These are phyloP conservation scores for Cryptocephalus moraei DNA, from an alignment of 2,888 invertebrate genomes.

Conservation along the genomic window DNA sequence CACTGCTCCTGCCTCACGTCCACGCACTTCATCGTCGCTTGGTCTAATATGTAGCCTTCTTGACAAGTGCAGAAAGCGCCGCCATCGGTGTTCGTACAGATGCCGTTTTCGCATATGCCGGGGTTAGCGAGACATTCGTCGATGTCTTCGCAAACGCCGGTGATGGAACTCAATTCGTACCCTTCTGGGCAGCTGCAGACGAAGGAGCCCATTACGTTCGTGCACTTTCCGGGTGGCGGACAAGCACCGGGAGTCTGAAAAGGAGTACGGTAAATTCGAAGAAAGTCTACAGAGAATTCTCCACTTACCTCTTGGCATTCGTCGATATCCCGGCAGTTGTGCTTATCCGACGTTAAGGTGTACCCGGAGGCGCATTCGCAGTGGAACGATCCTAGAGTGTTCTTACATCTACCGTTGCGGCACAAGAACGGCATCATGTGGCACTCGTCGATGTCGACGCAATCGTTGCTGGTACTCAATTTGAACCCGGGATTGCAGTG, in stretches of 20 bases:
- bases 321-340: constrained; percentile 70
- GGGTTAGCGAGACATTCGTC: constrained; percentile 67
- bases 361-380: constrained; percentile 79
- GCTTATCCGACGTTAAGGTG: constrained; percentile 59
- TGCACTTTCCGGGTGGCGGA: constrained; percentile 53
- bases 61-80: constrained; percentile 77
- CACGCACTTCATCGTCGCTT: constrained; percentile 56
- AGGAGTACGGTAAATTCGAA: constrained; percentile 2
- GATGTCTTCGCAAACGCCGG: constrained; percentile 56
- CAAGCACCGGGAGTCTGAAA: constrained; percentile 46
- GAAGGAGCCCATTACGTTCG: constrained; percentile 59
- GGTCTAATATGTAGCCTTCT: constrained; percentile 41
- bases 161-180: constrained; percentile 56
- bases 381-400: constrained; percentile 67
- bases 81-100: constrained; percentile 73
- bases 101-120: constrained; percentile 69
- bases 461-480: constrained; percentile 66
- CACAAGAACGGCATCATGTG: constrained; percentile 75
- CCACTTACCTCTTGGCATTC: constrained; percentile 57
- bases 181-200: constrained; percentile 72
- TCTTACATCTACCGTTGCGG: constrained; percentile 74
- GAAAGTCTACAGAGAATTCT: background rate
- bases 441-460: constrained; percentile 76
- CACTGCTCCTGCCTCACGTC: constrained; percentile 68
- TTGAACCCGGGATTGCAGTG: constrained; percentile 69